phyloP scores from a whole-genome alignment of 2,113 vertebrate genomes.

The Montifringilla adamsi region DNA sequence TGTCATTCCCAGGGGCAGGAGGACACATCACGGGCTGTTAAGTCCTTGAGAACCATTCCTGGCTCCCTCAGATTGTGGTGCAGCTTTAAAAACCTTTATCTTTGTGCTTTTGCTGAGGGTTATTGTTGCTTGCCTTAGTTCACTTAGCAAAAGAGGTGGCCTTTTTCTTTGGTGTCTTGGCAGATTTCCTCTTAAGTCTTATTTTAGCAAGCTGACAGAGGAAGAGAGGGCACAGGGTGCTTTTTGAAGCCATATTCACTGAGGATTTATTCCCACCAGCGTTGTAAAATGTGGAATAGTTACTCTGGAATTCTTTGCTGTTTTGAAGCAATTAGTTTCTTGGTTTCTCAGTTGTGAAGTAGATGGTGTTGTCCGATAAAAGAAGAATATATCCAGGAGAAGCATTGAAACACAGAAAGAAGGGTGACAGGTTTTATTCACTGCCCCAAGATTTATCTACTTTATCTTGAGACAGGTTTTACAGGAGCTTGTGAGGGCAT shows the following conservation, averaged over 20 bases:
- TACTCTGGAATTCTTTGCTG: background rate
- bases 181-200: conserved; percentile 40
- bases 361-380: background rate
- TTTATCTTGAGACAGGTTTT: background rate
- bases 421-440: background rate
- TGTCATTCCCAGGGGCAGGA: background rate
- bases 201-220: conserved; percentile 38
- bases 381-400: background rate
- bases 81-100: background rate
- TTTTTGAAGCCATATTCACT: background rate
- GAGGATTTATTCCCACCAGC: background rate
- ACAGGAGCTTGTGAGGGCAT: background rate
- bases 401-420: background rate
- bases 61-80: background rate
- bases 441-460: background rate
- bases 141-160: conserved; percentile 11
- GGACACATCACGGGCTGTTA: background rate
- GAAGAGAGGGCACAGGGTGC: conserved; percentile 14
- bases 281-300: background rate
- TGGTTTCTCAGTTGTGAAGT: background rate
- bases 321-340: background rate
- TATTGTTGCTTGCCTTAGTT: conserved; percentile 10
- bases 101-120: background rate
- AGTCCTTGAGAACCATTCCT: background rate
- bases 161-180: conserved; percentile 3